Conservation (phyloP, 2,797 vertebrate species). For the Crocidura indochinensis region DNA sequence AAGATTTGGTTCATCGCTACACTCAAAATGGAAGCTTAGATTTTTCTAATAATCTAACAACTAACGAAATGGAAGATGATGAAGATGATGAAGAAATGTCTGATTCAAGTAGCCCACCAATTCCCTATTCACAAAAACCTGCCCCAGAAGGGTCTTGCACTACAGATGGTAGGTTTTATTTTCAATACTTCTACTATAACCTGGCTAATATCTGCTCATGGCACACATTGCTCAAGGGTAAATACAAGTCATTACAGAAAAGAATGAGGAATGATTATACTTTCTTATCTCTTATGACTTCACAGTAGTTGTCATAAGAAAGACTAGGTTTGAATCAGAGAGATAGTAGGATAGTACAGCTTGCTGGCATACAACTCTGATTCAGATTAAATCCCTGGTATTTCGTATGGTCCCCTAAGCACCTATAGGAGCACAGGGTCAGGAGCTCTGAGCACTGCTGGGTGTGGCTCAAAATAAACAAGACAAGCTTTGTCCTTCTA, state of each 20-base stretch:
- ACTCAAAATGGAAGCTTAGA: constrained; percentile 93
- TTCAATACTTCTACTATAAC: not conserved
- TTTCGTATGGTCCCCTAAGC: too few relatives aligned
- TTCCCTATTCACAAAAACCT: constrained; percentile 96
- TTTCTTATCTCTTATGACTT: constrained; percentile 40
- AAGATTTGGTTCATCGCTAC: constrained; percentile 92
- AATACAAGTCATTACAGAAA: constrained; percentile 57
- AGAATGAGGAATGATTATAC: constrained; percentile 48
- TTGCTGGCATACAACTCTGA: too few relatives aligned
- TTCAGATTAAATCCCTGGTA: too few relatives aligned
- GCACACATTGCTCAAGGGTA: not conserved
- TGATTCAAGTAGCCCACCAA: constrained; percentile 96
- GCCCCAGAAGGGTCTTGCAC: constrained; percentile 98
- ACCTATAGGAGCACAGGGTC: too few relatives aligned
- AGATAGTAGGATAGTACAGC: too few relatives aligned
- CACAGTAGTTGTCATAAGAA: constrained; percentile 53
- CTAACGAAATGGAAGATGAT: constrained; percentile 93
- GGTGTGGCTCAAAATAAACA: too few relatives aligned
- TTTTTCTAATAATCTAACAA: constrained; percentile 92
- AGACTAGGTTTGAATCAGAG: not conserved
- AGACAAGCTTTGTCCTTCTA: constrained; percentile 16
- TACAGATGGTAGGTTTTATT: constrained; percentile 93
- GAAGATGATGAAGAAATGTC: constrained; percentile 98
- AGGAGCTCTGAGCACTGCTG: too few relatives aligned
- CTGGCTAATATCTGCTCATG: constrained; percentile 33